Base-by-base conservation (phyloP, 2,113 vertebrate species). In the Scopus umbretta region DNA sequence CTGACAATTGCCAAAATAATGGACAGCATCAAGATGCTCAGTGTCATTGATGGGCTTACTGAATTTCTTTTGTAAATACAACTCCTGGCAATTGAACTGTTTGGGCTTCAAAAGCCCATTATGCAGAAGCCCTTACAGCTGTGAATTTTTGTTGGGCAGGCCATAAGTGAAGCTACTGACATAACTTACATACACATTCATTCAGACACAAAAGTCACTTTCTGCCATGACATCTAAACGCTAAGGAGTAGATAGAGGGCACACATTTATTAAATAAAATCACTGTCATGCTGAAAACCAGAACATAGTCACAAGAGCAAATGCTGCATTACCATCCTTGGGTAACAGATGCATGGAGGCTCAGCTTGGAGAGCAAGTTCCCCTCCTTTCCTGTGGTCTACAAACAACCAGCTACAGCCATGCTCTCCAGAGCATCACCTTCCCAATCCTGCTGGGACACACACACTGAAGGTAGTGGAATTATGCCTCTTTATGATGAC, bases 181-280 rank as follows among this genome's bases (percentile, higher is more conserved):
- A 65, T 45, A 36, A 91, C 73, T 92, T 78, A 66, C 59, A 73
- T 76, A 80, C n/a, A 71, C 45, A 45, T 86, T 88, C 72, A 86
- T 56, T 68, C 68, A 75, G 91, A 73, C 56, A 85, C 94, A 95
- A 59, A 94, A 92, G 88, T 95, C 91, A 75, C 80, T 89, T 94
- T 94, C 83, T 63, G 62, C 53, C 80, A 76, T 6, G 12, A 89
- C 71, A 87, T 32, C 15, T 49, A 91, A 96, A 81, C 83, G 80
- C 76, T 80, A 66, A 50, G 84, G 78, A 45, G 2, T 4, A 84
- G 67, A 86, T 3, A 86, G 62, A 81, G 61, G 70, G 42, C 66
- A 85, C 29, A 50, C 3, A 1, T 86, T 96, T 91, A 81, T 85
- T 79, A 62, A 75, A 47, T 49, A 84, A 87, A 92, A 94, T 87